phyloP scores from a whole-genome alignment of 2,888 invertebrate genomes.

The Tenthredo notha region DNA sequence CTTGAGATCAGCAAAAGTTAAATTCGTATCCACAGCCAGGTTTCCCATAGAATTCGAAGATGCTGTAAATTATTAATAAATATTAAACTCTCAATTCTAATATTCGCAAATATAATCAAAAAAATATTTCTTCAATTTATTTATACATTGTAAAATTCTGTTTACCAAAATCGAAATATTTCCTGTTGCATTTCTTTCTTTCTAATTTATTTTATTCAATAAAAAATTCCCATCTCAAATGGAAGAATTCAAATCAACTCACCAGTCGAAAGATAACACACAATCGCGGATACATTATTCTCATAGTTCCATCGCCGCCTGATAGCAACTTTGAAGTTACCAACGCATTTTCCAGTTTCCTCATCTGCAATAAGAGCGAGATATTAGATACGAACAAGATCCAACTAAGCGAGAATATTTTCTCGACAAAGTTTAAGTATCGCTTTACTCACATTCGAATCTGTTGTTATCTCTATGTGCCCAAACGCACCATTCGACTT shows the following conservation, averaged over 20 bases:
- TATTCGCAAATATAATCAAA: not conserved
- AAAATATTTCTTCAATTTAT: not conserved
- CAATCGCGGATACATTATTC: conserved; percentile 91
- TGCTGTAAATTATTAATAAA: conserved; percentile 63
- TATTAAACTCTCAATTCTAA: not conserved
- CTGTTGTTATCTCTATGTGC: conserved; percentile 92
- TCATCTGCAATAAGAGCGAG: conserved; percentile 83
- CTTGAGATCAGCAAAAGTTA: conserved; percentile 76
- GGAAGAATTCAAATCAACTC: conserved; percentile 60
- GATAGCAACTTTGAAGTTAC: conserved; percentile 90
- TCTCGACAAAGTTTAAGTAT: not conserved
- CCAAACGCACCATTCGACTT: conserved; percentile 97
- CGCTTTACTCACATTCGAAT: conserved; percentile 87
- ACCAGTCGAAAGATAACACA: conserved; percentile 90
- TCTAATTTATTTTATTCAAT: conserved; percentile 55
- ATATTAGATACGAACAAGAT: not conserved
- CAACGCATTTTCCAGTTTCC: conserved; percentile 93
- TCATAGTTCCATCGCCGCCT: conserved; percentile 94
- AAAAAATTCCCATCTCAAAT: not conserved
- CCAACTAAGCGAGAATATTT: not conserved
- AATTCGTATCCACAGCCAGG: conserved; percentile 71
- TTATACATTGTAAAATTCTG: not conserved
- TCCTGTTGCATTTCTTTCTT: not conserved
- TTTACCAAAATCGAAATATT: not conserved
- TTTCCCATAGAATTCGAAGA: conserved; percentile 76